Percentiles rank a stretch among this genome's conserved stretches.
Evolutionary conservation across 2,113 vertebrate genomes (phyloP).

Genomic region (Cyprinodon brontotheroides): DNA sequence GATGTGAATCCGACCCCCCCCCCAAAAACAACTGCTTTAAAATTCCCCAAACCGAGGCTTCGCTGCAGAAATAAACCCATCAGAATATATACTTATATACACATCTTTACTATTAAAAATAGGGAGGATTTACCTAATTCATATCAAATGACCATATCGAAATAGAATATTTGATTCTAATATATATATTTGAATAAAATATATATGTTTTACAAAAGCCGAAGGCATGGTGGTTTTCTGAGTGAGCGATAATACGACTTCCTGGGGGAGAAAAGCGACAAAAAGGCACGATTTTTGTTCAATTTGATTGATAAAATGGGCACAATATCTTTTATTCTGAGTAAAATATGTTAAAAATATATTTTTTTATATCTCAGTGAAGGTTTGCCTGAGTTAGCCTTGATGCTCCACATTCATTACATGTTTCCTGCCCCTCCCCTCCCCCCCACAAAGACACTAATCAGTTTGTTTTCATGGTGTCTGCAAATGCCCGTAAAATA

Average conservation of each 20-base stretch:
- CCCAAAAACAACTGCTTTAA: no score
- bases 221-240: conserved; percentile 62
- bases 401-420: conserved; percentile 52
- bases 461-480: conserved; percentile 16
- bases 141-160: conserved; percentile 75
- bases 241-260: conserved; percentile 24
- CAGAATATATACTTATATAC: conserved; percentile 61
- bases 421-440: neutral
- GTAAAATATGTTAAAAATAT: conserved; percentile 58
- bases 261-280: conserved; percentile 39
- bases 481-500: conserved; percentile 63
- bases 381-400: conserved; percentile 71
- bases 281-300: conserved; percentile 74
- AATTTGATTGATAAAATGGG: conserved; percentile 56
- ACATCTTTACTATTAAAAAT: conserved; percentile 73
- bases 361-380: conserved; percentile 45
- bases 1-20: neutral
- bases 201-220: conserved; percentile 68
- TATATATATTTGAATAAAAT: conserved; percentile 76
- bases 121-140: conserved; percentile 64
- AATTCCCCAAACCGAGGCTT: no score
- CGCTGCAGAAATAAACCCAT: conserved; percentile 55
- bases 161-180: conserved; percentile 76
- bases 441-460: neutral
- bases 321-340: conserved; percentile 12